These are phyloP conservation scores for Pavo muticus DNA, from an alignment of 2,113 vertebrate species.

Conservation along the genomic window DNA sequence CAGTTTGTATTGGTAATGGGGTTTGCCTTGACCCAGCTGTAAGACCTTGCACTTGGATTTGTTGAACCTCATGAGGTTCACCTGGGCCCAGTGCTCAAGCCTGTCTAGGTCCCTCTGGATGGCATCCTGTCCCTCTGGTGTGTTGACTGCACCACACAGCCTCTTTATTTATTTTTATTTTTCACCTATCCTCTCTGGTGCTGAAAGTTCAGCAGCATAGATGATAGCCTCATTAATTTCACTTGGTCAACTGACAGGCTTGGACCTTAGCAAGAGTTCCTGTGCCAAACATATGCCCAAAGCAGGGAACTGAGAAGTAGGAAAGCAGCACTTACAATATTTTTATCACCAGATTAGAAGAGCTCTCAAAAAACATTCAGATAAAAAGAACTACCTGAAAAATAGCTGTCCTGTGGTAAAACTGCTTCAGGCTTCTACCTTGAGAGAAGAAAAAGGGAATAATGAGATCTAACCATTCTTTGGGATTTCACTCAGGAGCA, in stretches of 20 bases:
- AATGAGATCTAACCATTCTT: not conserved
- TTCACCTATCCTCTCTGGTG: not conserved
- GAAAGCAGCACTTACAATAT: not conserved
- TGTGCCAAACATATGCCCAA: not conserved
- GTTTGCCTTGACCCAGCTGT: too few relatives aligned
- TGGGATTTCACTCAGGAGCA: not conserved
- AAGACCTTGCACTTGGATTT: too few relatives aligned
- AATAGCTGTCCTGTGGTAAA: not conserved
- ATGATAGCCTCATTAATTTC: not conserved
- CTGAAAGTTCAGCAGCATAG: not conserved
- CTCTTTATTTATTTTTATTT: not conserved
- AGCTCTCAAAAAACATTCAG: not conserved
- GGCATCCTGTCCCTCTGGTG: too few relatives aligned
- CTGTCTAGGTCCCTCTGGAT: too few relatives aligned
- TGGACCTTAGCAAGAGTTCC: not conserved
- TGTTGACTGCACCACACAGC: too few relatives aligned
- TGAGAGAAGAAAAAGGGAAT: not conserved
- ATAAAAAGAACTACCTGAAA: constrained; percentile 26
- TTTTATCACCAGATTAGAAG: constrained; percentile 5
- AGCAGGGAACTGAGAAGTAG: not conserved
- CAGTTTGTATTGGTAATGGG: too few relatives aligned
- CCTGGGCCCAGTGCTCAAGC: too few relatives aligned
- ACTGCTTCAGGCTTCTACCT: not conserved
- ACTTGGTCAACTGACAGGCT: not conserved
- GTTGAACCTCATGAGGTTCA: too few relatives aligned